Conservation (phyloP, 2,888 invertebrate species). For the Iphiclides podalirius region DNA sequence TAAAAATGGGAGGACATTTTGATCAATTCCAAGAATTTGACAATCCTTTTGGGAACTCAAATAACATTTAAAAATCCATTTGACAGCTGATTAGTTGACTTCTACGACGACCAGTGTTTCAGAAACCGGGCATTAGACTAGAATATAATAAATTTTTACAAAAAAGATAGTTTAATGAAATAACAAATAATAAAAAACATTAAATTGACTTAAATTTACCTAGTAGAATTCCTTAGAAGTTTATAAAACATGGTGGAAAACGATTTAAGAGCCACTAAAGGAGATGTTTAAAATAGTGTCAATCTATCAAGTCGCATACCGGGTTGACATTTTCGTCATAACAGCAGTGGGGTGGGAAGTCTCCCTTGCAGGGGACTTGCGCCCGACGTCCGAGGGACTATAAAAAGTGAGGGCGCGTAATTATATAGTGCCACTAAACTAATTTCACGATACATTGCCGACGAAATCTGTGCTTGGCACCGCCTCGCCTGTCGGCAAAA, state of each 20-base stretch:
- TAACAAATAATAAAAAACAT: not conserved
- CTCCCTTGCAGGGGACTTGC: slow-evolving; percentile 38
- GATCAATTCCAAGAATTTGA: no score
- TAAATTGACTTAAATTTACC: not conserved
- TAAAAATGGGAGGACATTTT: no score
- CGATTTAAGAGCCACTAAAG: slow-evolving; percentile 35
- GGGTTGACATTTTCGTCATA: slow-evolving; percentile 78
- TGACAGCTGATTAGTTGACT: no score
- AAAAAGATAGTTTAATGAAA: no score
- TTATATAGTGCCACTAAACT: slow-evolving; percentile 80
- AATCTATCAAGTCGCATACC: slow-evolving; percentile 76
- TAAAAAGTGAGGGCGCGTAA: slow-evolving; percentile 76
- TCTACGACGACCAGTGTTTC: no score
- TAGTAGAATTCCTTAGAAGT: slow-evolving; percentile 5
- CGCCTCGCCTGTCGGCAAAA: slow-evolving; percentile 63
- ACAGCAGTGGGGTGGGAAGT: slow-evolving; percentile 50
- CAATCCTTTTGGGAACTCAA: no score
- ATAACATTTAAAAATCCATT: no score
- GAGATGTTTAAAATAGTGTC: slow-evolving; percentile 72
- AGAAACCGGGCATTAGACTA: no score
- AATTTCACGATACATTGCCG: slow-evolving; percentile 80
- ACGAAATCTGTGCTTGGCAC: slow-evolving; percentile 79
- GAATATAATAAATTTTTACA: no score
- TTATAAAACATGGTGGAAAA: slow-evolving; percentile 37
- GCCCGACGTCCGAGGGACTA: slow-evolving; percentile 48